Base-by-base conservation (phyloP, 2,797 vertebrate species). In the Todus mexicanus region DNA sequence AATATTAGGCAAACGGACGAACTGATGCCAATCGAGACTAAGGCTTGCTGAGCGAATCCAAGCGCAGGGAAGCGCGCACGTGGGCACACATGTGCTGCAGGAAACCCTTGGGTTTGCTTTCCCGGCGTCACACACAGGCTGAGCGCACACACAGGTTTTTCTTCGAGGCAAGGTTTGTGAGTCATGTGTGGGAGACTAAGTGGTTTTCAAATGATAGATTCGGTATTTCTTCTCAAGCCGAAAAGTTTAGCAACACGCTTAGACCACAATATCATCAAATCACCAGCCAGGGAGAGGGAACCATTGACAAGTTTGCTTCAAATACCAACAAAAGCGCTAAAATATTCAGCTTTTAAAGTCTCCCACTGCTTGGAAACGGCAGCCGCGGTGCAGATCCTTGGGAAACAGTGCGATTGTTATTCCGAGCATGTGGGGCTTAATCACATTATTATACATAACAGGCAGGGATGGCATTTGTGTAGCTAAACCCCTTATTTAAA, bases 371-470 rank as follows among this genome's bases (percentile, higher is more conserved):
- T 94, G 76, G 76, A 92, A 93, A 94, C 84, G 87, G 91, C 82
- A 93, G 50, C 82, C 73, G 4, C 18, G 51, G 63, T 86, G 60
- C 69, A 78, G 84, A 88, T 85, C 72, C 82, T 86, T 92, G 61
- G 74, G 77, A 93, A 91, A 73, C 7, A 83, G 33, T 38, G n/a
- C 26, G 74, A 89, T 92, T 94, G 84, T 89, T 91, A 96, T 95
- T 95, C 94, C 89, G 56, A 84, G 63, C 93, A 91, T 83, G 86
- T 85, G 87, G 72, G 84, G 77, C 73, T 93, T 95, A 95, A 96
- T 96, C 84, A 95, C 90, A 91, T 94, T 94, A 94, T 94, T 94
- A 94, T 87, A 95, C 84, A 66, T 78, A 94, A 87, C 78, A 95
- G 78, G 92, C 89, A 92, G 72, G 54, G 76, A 90, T 95, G 79